phyloP scores from a whole-genome alignment of 2,113 vertebrate species.

The Plestiodon gilberti region DNA sequence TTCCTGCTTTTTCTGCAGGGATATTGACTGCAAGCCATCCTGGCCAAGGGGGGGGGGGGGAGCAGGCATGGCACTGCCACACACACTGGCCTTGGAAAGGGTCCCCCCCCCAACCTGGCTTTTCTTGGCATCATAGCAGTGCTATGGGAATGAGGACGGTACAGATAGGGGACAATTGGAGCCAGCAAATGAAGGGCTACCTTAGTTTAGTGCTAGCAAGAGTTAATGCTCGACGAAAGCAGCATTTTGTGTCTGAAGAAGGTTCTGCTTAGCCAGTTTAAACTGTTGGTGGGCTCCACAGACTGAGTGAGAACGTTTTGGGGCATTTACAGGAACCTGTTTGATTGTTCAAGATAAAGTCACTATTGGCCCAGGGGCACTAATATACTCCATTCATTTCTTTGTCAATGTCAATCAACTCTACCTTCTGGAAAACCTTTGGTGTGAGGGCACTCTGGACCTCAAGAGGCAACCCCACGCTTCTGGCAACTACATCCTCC shows the following conservation, averaged over 20 bases:
- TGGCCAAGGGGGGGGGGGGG: not conserved
- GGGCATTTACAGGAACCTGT: not conserved
- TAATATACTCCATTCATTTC: not conserved
- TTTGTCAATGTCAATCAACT: not conserved
- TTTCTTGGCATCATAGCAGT: not conserved
- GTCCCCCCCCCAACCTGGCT: not conserved
- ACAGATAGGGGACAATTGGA: not conserved
- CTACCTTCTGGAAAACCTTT: not conserved
- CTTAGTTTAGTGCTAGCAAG: not conserved
- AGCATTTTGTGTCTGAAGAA: not conserved
- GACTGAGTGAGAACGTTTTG: not conserved
- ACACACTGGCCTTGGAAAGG: not conserved
- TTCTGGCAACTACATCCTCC: too few species aligned
- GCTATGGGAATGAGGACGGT: not conserved
- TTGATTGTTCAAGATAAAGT: not conserved
- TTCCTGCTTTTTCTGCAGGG: not conserved
- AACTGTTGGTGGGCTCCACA: not conserved
- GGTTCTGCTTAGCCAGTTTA: not conserved
- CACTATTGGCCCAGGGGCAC: not conserved
- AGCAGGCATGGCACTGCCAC: not conserved
- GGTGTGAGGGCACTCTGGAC: not conserved
- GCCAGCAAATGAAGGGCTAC: not conserved
- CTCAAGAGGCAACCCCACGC: not conserved
- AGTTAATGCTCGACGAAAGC: not conserved
- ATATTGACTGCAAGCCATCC: not conserved